Evolutionary conservation across 2,888 invertebrate species (phyloP), one percentile per base, ranked within the genome.

Genomic region (Parnassius mnemosyne): DNA sequence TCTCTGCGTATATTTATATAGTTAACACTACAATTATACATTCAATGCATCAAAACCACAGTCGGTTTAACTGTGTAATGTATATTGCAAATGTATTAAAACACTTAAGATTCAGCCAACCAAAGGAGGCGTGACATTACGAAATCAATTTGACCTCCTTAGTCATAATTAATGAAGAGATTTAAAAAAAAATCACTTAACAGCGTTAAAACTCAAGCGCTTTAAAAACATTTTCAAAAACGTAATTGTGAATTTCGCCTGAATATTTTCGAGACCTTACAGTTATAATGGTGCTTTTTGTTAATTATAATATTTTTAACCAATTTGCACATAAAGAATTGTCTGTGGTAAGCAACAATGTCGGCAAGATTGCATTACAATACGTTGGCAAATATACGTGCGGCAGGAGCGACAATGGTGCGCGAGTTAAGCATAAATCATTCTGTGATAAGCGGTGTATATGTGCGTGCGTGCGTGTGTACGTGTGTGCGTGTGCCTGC

Each of bases 361-460:
- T n/a, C 3, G 11, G 10, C 51, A 11, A 53, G 52, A 25, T 43
- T 11, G 41, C 44, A 47, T 61, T 46, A 61, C 54, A 61, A 61
- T 60, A 49, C 49, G 25, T 59, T 52, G n/a, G 56, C 61, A 53
- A 55, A 61, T 42, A 53, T 42, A 54, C 42, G 3, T 10, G 1
- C 9, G 9, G 43, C 11, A n/a, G 25, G 25, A 34, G 25, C 42
- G 20, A 62, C 53, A 53, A 60, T 60, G 60, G 68, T 67, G 74
- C 71, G 71, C 69, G 75, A 71, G 70, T 53, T 60, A 63, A 65
- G 59, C 59, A 65, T 69, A 65, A 68, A 67, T 68, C 64, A 65
- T 65, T 53, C 43, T 56, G 64, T 43, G 65, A 68, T 59, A 62
- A 61, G 47, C 65, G 64, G 25, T 69, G 71, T 71, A 72, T 71